These are phyloP conservation scores for Volucella inanis DNA, from an alignment of 2,888 invertebrate species.

Conservation along the genomic window DNA sequence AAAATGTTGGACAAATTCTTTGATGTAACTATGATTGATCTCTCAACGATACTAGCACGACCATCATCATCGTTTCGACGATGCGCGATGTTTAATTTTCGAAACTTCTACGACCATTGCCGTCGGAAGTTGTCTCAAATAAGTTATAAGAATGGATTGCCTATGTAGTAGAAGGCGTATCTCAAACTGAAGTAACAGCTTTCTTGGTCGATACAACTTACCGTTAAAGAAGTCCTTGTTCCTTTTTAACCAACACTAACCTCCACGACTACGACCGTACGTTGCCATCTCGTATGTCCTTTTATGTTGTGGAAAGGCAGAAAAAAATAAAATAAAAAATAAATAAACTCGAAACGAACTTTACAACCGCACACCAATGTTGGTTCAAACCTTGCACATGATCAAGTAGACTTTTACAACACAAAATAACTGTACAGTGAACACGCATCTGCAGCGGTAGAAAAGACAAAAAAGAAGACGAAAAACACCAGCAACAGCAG, in stretches of 20 bases:
- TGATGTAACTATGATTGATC: conserved; percentile 5
- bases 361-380: conserved; percentile 38
- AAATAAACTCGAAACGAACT: conserved; percentile 36
- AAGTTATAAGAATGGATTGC: not conserved
- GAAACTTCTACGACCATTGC: not conserved
- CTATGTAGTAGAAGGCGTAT: conserved; percentile 46
- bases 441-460: not conserved
- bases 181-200: conserved; percentile 36
- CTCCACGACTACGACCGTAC: conserved; percentile 1
- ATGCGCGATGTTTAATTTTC: not conserved
- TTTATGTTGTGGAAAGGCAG: not conserved
- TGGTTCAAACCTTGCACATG: conserved; percentile 62
- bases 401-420: conserved; percentile 19
- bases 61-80: not conserved
- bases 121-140: not conserved
- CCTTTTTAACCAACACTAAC: not conserved
- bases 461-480: not conserved
- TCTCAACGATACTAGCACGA: too few species aligned
- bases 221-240: conserved; percentile 48
- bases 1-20: conserved; percentile 1
- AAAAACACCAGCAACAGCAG: not conserved
- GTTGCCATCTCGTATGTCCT: conserved; percentile 6
- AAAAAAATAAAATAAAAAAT: not conserved
- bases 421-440: too few species aligned
- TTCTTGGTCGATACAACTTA: conserved; percentile 35